phyloP scores from a whole-genome alignment of 2,888 invertebrate species.

The Parnassius apollo region DNA sequence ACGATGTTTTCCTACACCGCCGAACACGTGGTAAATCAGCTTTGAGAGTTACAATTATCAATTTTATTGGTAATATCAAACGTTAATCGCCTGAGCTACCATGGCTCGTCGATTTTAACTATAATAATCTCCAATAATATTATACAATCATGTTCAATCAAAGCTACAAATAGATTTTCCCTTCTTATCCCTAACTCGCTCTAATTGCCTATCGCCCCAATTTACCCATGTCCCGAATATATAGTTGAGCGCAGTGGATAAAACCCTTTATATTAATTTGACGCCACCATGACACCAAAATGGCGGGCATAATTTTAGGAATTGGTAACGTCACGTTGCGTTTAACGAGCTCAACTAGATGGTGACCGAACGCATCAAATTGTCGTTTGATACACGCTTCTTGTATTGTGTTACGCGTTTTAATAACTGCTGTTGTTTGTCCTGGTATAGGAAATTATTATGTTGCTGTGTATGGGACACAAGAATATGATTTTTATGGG shows the following conservation, averaged over 20 bases:
- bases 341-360: constrained; percentile 77
- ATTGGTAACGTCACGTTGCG: constrained; percentile 60
- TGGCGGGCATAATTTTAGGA: constrained; percentile 67
- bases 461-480: not conserved
- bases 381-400: constrained; percentile 53
- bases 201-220: constrained; percentile 25
- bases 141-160: not conserved
- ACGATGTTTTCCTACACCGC: too few relatives aligned
- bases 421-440: constrained; percentile 39
- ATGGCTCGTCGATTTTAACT: too few relatives aligned
- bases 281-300: constrained; percentile 65
- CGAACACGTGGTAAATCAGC: too few relatives aligned
- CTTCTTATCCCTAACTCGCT: constrained; percentile 4
- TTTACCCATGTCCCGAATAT: constrained; percentile 27
- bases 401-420: constrained; percentile 56
- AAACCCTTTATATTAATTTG: constrained; percentile 41
- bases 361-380: constrained; percentile 63
- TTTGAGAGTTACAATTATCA: too few relatives aligned
- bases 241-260: constrained; percentile 16
- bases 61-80: too few relatives aligned
- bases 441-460: constrained; percentile 3
- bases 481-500: not conserved
- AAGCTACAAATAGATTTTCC: constrained; percentile 11
- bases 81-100: too few relatives aligned
- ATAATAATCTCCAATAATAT: too few relatives aligned